phyloP scores from a whole-genome alignment of 2,888 invertebrate genomes.

The Noctua pronuba region DNA sequence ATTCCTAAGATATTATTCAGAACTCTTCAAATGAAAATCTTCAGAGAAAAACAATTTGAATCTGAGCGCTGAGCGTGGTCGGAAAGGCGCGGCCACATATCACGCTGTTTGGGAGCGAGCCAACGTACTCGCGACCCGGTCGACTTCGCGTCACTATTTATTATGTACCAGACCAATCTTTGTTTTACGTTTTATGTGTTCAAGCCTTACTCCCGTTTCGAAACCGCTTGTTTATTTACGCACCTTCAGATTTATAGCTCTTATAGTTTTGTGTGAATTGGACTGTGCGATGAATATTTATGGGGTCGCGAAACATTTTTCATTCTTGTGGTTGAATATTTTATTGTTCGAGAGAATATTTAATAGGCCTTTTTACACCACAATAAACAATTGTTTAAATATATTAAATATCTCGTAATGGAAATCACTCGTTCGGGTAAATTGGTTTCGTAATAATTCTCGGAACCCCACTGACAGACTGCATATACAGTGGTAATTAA shows the following conservation, averaged over 20 bases:
- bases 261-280: constrained; percentile 60
- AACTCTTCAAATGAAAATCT: constrained; percentile 56
- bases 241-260: constrained; percentile 64
- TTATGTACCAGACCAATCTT: constrained; percentile 68
- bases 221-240: constrained; percentile 66
- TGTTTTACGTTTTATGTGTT: constrained; percentile 66
- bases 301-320: constrained; percentile 41
- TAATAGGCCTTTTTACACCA: not conserved
- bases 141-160: constrained; percentile 65
- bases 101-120: constrained; percentile 67
- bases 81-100: constrained; percentile 64
- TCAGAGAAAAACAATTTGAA: constrained; percentile 60
- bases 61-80: constrained; percentile 52
- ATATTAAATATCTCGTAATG: not conserved
- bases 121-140: constrained; percentile 60
- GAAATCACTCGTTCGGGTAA: not conserved
- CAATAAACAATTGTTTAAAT: constrained; percentile 12
- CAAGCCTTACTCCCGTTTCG: constrained; percentile 60
- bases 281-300: constrained; percentile 58
- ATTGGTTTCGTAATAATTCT: not conserved
- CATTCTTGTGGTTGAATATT: constrained; percentile 33
- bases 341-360: constrained; percentile 42
- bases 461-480: not conserved
- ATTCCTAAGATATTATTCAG: constrained; percentile 52
- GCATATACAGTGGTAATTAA: not conserved